These are phyloP conservation scores for Phymastichus coffea DNA, from an alignment of 1,140 invertebrate genomes.

Conservation along the genomic window DNA sequence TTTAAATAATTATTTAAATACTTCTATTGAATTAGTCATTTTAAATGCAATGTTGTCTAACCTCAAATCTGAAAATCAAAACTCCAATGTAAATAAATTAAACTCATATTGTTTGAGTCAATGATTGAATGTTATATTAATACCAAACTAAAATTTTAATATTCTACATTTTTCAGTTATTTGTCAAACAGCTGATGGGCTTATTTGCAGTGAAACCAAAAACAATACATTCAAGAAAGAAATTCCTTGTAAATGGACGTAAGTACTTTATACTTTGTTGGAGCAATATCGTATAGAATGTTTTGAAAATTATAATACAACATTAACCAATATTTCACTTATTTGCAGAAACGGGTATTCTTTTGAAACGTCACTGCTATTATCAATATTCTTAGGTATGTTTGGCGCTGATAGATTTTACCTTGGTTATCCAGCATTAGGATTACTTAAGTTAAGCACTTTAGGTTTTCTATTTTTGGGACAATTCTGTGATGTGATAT, in stretches of 20 bases:
- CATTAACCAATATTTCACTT: no score
- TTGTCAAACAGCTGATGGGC: slow-evolving; percentile 79
- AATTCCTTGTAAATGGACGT: slow-evolving; percentile 92
- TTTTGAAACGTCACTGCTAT: slow-evolving; percentile 85
- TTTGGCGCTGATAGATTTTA: slow-evolving; percentile 98
- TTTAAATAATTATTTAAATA: no score
- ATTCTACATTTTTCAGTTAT: slow-evolving; percentile 63
- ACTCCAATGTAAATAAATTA: no score
- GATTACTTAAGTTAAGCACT: slow-evolving; percentile 91
- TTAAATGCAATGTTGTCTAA: background rate
- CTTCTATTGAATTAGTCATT: background rate
- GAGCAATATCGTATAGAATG: slow-evolving; percentile 1
- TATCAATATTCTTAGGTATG: slow-evolving; percentile 95
- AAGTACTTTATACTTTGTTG: slow-evolving; percentile 54
- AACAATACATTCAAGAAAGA: slow-evolving; percentile 80
- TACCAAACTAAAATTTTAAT: no score
- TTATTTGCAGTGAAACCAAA: slow-evolving; percentile 78
- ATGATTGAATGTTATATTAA: no score
- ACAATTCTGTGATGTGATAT: slow-evolving; percentile 90
- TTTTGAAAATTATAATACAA: slow-evolving; percentile 1
- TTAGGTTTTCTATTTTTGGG: slow-evolving; percentile 96
- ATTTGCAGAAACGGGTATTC: slow-evolving; percentile 88
- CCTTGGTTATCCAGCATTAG: slow-evolving; percentile 93
- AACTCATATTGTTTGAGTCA: no score
- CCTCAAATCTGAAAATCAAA: no score